Base-by-base conservation (phyloP, 2,797 vertebrate species). In the Nannoperca australis region DNA sequence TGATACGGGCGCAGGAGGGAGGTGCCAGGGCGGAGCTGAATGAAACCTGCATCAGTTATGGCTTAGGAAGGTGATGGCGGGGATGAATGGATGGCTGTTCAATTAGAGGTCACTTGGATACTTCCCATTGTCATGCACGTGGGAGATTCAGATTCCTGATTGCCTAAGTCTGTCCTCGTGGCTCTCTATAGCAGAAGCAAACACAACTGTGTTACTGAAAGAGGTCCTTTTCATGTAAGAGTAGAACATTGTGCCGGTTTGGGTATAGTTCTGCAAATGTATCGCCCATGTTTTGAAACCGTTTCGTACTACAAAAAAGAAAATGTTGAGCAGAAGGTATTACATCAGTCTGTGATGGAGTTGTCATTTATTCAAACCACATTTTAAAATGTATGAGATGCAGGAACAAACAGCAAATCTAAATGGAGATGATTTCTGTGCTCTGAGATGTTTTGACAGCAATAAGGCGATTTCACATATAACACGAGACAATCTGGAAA, bases 41-140 rank as follows among this genome's bases (percentile, higher is more conserved):
- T 62, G 66, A 80, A 83, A 70, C 75, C 56, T 5, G 56, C 82
- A 81, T 90, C 85, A 55, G 84, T 91, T 91, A 91, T 82, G 83
- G 79, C 70, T 86, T 63, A 44, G 71, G 66, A 90, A 81, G 73
- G 76, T 13, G 75, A 86, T 15, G 54, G 82, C 40, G 1, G 56
- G 62, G 73, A 78, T 84, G 81, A 89, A 89, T 86, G 88, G 83
- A 53, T 44, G 59, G 69, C 78, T 62, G 76, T 79, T 88, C 84
- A 86, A 85, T 90, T 86, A 85, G 86, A 88, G 91, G 93, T 93
- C 92, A 92, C 83, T 81, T 87, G 86, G 87, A 91, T 71, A 72
- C 77, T 78, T 86, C 78, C 84, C 74, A 84, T 89, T 88, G 87
- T 91, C 85, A 86, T 89, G 88, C 79, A 84, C 84, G 79, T 64